Conservation (phyloP, 2,888 invertebrate genomes). For the Aphelenchoides bicaudatus region DNA sequence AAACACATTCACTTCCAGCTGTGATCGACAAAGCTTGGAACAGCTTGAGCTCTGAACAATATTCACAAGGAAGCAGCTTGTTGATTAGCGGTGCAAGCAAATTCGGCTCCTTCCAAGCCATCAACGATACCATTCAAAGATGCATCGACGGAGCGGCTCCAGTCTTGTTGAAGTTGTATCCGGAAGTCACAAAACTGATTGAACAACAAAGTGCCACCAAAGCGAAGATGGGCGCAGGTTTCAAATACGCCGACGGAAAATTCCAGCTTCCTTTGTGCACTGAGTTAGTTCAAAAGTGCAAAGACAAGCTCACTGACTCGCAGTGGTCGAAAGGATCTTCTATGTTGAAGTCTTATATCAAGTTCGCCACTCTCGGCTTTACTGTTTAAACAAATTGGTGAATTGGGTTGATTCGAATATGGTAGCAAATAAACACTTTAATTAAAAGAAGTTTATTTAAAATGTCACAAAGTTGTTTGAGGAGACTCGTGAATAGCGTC, state of each 20-base stretch:
- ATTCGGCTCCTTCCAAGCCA: neutral
- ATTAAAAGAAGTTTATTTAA: too few species aligned
- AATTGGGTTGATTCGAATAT: too few species aligned
- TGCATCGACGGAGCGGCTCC: slow-evolving; percentile 1
- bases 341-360: neutral
- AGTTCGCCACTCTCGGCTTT: neutral
- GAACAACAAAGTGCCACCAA: neutral
- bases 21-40: slow-evolving; percentile 5
- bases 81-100: neutral
- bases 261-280: neutral
- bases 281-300: slow-evolving; percentile 10
- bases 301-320: neutral
- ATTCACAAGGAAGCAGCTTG: neutral
- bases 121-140: slow-evolving; percentile 6
- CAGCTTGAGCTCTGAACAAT: neutral
- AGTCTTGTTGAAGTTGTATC: neutral
- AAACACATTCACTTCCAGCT: neutral
- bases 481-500: too few species aligned
- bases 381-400: neutral
- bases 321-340: slow-evolving; percentile 2
- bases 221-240: slow-evolving; percentile 2
- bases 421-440: too few species aligned
- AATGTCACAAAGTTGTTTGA: too few species aligned
- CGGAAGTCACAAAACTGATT: slow-evolving; percentile 2
- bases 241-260: slow-evolving; percentile 1